Evolutionary conservation across 1,140 invertebrate genomes (phyloP).

Genomic region (Trichoplusia ni): DNA sequence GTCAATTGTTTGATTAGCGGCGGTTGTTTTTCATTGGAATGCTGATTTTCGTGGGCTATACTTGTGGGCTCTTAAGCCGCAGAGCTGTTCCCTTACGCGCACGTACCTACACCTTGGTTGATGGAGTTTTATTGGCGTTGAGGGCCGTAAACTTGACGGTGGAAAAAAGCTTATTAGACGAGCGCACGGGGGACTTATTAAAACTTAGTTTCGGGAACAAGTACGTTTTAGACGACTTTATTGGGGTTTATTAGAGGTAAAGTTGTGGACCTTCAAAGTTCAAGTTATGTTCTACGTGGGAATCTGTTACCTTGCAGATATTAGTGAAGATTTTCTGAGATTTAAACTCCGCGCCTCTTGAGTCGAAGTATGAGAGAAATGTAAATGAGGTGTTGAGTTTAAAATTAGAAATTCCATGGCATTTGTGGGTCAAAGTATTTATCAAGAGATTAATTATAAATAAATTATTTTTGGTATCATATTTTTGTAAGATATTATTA

Average conservation of each 20-base stretch:
- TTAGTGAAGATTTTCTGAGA: no score
- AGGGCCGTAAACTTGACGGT: conserved; percentile 55
- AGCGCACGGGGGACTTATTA: conserved; percentile 44
- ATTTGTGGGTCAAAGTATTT: no score
- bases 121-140: conserved; percentile 64
- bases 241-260: conserved; percentile 1
- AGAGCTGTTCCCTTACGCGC: conserved; percentile 4
- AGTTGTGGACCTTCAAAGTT: not conserved
- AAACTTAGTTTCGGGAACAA: conserved; percentile 43
- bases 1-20: not conserved
- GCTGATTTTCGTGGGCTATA: conserved; percentile 5
- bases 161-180: conserved; percentile 62
- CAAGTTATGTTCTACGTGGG: not conserved
- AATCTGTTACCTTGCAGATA: not conserved
- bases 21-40: not conserved
- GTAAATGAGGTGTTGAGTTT: no score
- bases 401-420: no score
- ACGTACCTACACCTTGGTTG: conserved; percentile 39
- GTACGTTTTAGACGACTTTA: conserved; percentile 9
- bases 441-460: no score
- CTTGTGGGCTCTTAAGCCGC: conserved; percentile 16
- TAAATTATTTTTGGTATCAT: no score
- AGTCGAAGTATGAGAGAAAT: no score
- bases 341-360: no score
- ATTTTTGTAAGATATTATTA: no score